phyloP scores from a whole-genome alignment of 2,888 invertebrate genomes.

The Apamea anceps region DNA sequence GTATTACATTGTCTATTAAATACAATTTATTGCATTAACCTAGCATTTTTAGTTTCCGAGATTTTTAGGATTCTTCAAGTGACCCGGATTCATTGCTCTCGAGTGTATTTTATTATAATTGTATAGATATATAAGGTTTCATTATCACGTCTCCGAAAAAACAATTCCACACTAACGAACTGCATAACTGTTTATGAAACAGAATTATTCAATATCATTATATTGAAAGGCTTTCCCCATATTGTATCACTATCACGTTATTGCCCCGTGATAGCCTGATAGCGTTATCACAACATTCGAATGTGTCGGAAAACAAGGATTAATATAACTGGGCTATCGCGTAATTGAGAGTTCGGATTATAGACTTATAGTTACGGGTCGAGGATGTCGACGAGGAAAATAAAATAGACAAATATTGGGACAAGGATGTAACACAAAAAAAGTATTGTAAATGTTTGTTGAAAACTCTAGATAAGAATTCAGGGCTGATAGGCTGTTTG shows the following conservation, averaged over 20 bases:
- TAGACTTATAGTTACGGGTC: conserved; percentile 14
- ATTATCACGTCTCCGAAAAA: conserved; percentile 1
- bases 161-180: neutral
- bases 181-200: conserved; percentile 7
- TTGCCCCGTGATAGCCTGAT: conserved; percentile 38
- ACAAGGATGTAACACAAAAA: conserved; percentile 16
- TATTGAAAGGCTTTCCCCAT: conserved; percentile 51
- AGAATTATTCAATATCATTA: conserved; percentile 30
- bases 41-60: no score
- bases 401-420: conserved; percentile 28
- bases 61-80: no score
- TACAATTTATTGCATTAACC: no score
- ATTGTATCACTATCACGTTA: conserved; percentile 56
- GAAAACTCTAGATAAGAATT: conserved; percentile 2
- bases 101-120: neutral
- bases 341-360: conserved; percentile 50
- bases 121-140: neutral
- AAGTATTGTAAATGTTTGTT: neutral
- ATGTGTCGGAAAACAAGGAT: conserved; percentile 53
- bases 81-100: no score
- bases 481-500: neutral
- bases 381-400: conserved; percentile 28
- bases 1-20: no score
- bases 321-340: conserved; percentile 61
- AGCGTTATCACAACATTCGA: conserved; percentile 42